Conservation (phyloP, 2,113 vertebrate genomes). For the Coptodon bakossiorum region DNA sequence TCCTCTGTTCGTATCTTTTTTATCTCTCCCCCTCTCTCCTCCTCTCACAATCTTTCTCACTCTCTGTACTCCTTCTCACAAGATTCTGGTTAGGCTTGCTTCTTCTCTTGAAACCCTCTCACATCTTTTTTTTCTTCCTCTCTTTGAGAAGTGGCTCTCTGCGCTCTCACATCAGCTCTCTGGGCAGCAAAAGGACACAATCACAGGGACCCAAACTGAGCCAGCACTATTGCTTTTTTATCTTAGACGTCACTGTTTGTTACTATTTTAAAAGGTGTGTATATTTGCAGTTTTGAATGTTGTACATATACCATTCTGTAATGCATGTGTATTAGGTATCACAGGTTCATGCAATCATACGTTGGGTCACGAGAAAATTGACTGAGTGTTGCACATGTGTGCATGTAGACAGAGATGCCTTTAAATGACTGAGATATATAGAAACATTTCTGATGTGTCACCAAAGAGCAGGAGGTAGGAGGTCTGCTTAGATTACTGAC, state of each 20-base stretch:
- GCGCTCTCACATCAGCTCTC: neutral
- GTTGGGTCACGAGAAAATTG: neutral
- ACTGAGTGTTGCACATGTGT: neutral
- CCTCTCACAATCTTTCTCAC: neutral
- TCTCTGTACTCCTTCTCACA: neutral
- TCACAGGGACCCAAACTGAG: neutral
- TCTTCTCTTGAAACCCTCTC: neutral
- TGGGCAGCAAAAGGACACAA: neutral
- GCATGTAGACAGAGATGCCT: neutral
- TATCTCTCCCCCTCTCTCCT: neutral
- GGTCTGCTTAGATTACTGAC: neutral
- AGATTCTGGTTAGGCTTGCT: neutral
- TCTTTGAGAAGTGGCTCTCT: neutral
- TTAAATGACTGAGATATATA: neutral
- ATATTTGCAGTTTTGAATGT: neutral
- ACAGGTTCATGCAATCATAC: neutral
- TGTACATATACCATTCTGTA: neutral
- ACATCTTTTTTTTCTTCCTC: neutral
- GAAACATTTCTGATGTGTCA: neutral
- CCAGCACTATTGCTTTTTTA: neutral
- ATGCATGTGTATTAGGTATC: neutral
- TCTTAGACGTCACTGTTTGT: neutral
- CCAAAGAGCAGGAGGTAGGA: neutral
- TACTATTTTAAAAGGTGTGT: neutral
- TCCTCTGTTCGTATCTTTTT: slow-evolving; percentile 21